phyloP scores from a whole-genome alignment of 2,113 vertebrate species.

The Tragelaphus scriptus region DNA sequence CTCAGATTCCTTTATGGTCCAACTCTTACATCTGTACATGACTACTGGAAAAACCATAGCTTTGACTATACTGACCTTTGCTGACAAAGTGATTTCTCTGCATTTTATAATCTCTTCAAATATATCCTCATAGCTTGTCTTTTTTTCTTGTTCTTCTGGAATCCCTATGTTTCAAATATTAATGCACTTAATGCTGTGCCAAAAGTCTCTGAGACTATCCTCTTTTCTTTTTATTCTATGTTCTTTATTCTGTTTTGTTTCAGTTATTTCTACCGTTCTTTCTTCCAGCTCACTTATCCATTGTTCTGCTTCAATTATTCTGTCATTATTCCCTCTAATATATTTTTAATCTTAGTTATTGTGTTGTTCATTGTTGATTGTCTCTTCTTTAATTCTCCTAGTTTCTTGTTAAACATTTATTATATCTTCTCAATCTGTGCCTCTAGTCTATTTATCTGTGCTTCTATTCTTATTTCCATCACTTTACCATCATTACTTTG shows the following conservation, averaged over 20 bases:
- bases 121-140: neutral
- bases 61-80: neutral
- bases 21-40: neutral
- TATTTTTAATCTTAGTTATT: neutral
- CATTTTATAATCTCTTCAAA: neutral
- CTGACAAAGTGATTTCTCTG: neutral
- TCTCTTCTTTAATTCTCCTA: neutral
- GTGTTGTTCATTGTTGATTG: neutral
- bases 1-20: neutral
- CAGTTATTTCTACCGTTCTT: neutral
- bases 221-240: neutral
- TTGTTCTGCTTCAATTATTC: neutral
- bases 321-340: neutral
- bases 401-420: neutral
- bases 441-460: neutral
- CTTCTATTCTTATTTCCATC: neutral
- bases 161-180: neutral
- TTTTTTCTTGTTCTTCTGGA: neutral
- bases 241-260: neutral
- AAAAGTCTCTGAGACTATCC: neutral
- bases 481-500: neutral
- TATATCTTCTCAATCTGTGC: neutral
- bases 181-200: neutral
- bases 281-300: neutral
- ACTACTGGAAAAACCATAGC: neutral